A percentile compares a stretch with the other conserved stretches of the same genome.
These are phyloP conservation scores for Vanessa atalanta DNA, from an alignment of 1,140 invertebrate species.

Conservation along the genomic window DNA sequence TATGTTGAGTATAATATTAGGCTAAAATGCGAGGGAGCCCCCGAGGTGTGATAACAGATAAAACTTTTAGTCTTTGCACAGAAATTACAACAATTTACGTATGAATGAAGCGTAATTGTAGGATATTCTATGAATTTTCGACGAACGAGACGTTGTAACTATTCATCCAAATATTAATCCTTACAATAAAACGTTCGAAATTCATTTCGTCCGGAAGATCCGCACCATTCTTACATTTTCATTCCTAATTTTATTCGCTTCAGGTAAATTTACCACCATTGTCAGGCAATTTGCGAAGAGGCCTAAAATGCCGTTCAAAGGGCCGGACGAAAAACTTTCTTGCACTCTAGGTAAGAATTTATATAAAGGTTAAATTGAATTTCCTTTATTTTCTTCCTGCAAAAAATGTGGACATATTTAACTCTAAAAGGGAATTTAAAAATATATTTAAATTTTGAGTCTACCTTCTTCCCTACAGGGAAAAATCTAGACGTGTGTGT, in stretches of 20 bases:
- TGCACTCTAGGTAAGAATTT: not conserved
- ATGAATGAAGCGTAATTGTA: constrained; percentile 14
- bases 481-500: too few relatives aligned
- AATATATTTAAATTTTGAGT: not conserved
- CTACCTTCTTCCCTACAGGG: too few relatives aligned
- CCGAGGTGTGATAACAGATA: not conserved
- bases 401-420: not conserved
- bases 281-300: constrained; percentile 16
- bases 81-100: constrained; percentile 17
- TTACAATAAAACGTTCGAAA: constrained; percentile 10
- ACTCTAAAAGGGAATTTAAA: not conserved
- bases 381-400: not conserved
- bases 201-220: constrained; percentile 4
- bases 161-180: not conserved
- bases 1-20: not conserved
- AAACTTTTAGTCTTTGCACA: not conserved
- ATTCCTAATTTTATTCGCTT: constrained; percentile 15
- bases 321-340: not conserved
- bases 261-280: constrained; percentile 24
- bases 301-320: constrained; percentile 10
- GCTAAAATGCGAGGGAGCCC: not conserved
- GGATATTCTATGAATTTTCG: constrained; percentile 6
- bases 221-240: constrained; percentile 11
- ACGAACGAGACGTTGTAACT: not conserved
- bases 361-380: constrained; percentile 4